Base-by-base conservation (phyloP, 2,888 invertebrate genomes). In the Leptinotarsa rubiginosa region DNA sequence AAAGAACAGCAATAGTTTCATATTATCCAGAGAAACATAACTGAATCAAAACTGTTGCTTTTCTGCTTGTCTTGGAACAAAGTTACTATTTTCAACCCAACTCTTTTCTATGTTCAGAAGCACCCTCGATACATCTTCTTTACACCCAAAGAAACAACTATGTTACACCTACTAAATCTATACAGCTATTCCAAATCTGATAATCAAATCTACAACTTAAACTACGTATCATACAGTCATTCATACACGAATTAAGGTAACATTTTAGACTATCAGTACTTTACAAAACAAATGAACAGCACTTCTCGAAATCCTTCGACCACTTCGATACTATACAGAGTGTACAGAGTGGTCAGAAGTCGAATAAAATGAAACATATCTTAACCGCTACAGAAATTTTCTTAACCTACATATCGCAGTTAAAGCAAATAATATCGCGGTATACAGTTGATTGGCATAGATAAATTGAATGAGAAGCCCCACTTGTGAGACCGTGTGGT, bases 261-360 rank as follows among this genome's bases (percentile, higher is more conserved):
- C 78, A 78, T 71, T 75, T 81, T 80, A 82, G 72, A 82, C 81
- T 81, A 80, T 81, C 74, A 78, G 76, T 79, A 81, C 81, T 82
- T 82, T 81, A 81, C 80, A 81, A 80, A 82, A 82, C 81, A 79
- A 79, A 76, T 62, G 47, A 65, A 74, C 70, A 69, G 41, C 31
- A 54, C 13, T 52, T 41, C 16, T 68, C n/a, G 18, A 25, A 65
- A 67, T 25, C 20, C 16, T 52, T 50, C 25, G 31, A 67, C 49
- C 62, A 67, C 52, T 22, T 22, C 12, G 16, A 10, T 20, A 41
- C 20, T 2, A 15, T 18, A 15, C 16, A 15, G 0, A 52, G 10
- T 41, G 41, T 41, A 41, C 41, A 41, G 41, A 41, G 41, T 62
- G 62, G 62, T 41, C 62, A n/a, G n/a, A n/a, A 41, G 31, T 50